Base-by-base conservation (phyloP, 2,888 invertebrate species). In the Axea sp. region DNA sequence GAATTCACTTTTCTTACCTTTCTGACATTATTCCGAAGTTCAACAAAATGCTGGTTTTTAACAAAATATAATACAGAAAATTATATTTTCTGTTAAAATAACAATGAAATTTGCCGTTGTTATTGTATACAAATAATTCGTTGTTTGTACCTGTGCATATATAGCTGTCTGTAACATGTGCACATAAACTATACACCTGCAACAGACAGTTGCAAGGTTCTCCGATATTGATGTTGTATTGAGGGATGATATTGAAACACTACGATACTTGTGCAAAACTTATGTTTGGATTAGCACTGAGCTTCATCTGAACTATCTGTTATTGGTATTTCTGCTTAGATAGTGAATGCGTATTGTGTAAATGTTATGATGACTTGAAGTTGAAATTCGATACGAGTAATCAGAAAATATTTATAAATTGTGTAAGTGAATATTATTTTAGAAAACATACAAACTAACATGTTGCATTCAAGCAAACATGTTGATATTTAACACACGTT, bases 261-360 rank as follows among this genome's bases (percentile, higher is more conserved):
- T 19, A 43, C 33, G 51, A 64, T 51, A 64, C 31, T 53, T 64
- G 43, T 35, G 8, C n/a, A 33, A 53, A 64, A 64, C 64, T 64
- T 64, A 64, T 64, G 43, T 53, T 53, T 43, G 53, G 31, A 64
- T 64, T 64, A 64, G 53, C 53, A 64, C 62, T 53, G 35, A n/a
- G 53, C 35, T 64, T 35, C 17, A 43, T 64, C 43, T 26, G 51
- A 60, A 60, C 59, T 64, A 64, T 41, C 64, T 53, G 43, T 51
- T 64, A 64, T 64, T 64, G 53, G 43, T 64, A 26, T 64, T 64
- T 64, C 64, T 64, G 64, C 53, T 53, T 64, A 53, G 41, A 53
- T 53, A 19, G 43, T 53, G 43, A 22, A 15, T 51, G 51, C 49
- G 33, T 64, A 37, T 43, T 51, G 33, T 49, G 11, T 7, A 26